phyloP scores from a whole-genome alignment of 2,888 invertebrate genomes.

The Rhagonycha fulva region DNA sequence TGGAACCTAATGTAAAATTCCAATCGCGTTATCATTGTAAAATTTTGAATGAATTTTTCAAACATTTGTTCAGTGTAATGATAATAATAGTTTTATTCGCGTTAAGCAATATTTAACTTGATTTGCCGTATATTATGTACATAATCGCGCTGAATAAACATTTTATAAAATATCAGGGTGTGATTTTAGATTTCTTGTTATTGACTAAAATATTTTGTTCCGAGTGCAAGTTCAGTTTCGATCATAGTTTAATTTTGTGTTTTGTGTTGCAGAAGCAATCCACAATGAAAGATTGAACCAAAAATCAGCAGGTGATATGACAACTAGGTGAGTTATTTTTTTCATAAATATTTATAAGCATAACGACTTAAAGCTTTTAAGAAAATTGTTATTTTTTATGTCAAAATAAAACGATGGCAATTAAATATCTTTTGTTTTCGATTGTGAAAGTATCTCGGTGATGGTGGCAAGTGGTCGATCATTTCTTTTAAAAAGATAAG shows the following conservation, averaged over 20 bases:
- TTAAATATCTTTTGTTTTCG: conserved; percentile 7
- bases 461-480: conserved; percentile 20
- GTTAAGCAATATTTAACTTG: not conserved
- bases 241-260: conserved; percentile 6
- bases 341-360: conserved; percentile 17
- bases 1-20: conserved; percentile 4
- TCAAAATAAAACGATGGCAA: conserved; percentile 2
- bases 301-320: conserved; percentile 43
- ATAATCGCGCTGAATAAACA: not conserved
- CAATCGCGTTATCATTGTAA: conserved; percentile 10
- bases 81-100: conserved; percentile 21
- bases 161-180: not conserved
- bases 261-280: conserved; percentile 43
- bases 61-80: conserved; percentile 27
- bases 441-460: conserved; percentile 14
- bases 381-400: conserved; percentile 1
- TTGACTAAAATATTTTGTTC: not conserved
- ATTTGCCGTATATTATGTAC: not conserved
- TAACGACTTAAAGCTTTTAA: conserved; percentile 7
- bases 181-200: not conserved
- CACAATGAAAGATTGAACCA: not conserved
- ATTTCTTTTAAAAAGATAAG: conserved; percentile 9
- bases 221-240: not conserved
- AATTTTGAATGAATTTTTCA: conserved; percentile 19
- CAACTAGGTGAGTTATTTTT: conserved; percentile 44